These are phyloP conservation scores for Zaprionus lachaisei DNA, from an alignment of 1,140 invertebrate genomes.

Conservation along the genomic window DNA sequence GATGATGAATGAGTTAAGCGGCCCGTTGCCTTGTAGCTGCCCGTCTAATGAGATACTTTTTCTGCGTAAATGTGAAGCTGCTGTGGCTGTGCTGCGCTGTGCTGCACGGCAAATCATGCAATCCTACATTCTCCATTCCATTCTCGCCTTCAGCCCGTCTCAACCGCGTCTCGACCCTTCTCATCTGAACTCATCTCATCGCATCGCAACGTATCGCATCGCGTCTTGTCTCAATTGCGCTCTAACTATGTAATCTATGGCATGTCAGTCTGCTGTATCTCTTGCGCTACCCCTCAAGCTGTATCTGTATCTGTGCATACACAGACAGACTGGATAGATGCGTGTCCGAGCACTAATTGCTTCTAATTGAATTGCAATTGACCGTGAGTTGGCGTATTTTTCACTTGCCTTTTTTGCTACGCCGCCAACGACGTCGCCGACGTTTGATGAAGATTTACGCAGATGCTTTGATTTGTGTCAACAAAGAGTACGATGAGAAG, in stretches of 20 bases:
- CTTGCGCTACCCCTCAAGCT: neutral
- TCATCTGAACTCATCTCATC: constrained; percentile 10
- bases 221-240: constrained; percentile 25
- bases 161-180: neutral
- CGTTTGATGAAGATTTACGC: constrained; percentile 79
- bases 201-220: constrained; percentile 5
- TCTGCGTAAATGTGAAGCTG: constrained; percentile 36
- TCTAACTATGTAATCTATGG: constrained; percentile 77
- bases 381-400: constrained; percentile 81
- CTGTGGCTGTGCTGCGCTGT: neutral
- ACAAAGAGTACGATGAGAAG: constrained; percentile 37
- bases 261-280: constrained; percentile 53
- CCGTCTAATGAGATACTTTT: constrained; percentile 80
- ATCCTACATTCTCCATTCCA: neutral
- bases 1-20: constrained; percentile 82
- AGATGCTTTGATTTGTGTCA: constrained; percentile 80
- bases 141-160: neutral
- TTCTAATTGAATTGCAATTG: constrained; percentile 83
- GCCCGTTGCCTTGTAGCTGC: constrained; percentile 72
- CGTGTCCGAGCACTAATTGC: constrained; percentile 76
- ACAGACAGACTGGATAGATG: constrained; percentile 46
- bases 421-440: constrained; percentile 18
- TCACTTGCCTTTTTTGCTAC: constrained; percentile 45
- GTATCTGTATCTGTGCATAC: constrained; percentile 36
- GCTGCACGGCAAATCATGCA: constrained; percentile 65